phyloP scores from a whole-genome alignment of 2,797 vertebrate genomes.

The Xenopus petersii region DNA sequence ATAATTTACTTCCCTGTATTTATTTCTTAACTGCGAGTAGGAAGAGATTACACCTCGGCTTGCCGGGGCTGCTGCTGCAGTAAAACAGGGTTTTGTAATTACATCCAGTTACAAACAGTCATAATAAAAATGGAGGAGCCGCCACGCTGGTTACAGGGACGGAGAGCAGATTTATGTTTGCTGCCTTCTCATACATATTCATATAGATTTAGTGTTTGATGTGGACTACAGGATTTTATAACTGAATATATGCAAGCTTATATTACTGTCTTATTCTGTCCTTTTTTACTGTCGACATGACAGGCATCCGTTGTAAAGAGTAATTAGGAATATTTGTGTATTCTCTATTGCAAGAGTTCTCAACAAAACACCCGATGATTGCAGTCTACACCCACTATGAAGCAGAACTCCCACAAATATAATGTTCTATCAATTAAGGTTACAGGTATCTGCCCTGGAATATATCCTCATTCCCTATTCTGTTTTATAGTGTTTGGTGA shows the following conservation, averaged over 20 bases:
- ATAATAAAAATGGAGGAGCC: conserved; percentile 6
- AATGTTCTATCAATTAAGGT: no score
- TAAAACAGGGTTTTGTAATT: conserved; percentile 30
- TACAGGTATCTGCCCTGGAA: no score
- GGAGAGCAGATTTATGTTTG: background rate
- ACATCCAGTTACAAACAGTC: conserved; percentile 13
- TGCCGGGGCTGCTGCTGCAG: conserved; percentile 3
- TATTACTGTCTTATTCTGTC: no score
- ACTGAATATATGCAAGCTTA: background rate
- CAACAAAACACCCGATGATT: no score
- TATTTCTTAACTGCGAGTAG: conserved; percentile 11
- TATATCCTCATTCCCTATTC: no score
- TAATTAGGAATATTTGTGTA: no score
- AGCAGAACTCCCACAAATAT: no score
- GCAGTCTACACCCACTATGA: no score
- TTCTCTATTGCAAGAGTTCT: no score
- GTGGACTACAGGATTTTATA: background rate
- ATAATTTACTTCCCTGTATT: conserved; percentile 25
- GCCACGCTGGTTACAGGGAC: background rate
- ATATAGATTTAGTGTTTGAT: background rate
- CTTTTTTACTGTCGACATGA: no score
- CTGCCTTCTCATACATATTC: background rate
- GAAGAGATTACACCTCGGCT: conserved; percentile 24
- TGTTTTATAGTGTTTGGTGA: no score
- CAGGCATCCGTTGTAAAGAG: no score